Percentiles rank a stretch among this genome's conserved stretches.
Evolutionary conservation across 2,888 invertebrate species (phyloP).

Genomic region (Toxonevra muliebris): DNA sequence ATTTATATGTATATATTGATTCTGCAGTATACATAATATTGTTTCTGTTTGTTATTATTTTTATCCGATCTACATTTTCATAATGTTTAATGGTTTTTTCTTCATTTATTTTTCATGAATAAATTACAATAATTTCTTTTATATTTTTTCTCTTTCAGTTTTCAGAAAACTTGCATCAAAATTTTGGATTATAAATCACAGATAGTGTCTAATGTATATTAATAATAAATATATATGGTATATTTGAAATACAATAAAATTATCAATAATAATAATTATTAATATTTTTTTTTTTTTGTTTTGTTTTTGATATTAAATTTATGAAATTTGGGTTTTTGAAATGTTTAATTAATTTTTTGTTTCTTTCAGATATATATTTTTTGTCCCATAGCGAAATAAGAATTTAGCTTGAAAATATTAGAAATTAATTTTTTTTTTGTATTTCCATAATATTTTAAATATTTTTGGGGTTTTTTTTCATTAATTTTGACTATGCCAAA

Average conservation of each 20-base stretch:
- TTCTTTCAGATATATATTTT: too few species aligned
- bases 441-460: not conserved
- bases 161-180: slow-evolving; percentile 66
- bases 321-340: too few species aligned
- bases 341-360: too few species aligned
- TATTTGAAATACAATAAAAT: slow-evolving; percentile 43
- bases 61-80: slow-evolving; percentile 44
- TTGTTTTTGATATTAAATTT: too few species aligned
- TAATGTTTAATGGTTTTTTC: slow-evolving; percentile 27
- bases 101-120: too few species aligned
- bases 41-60: slow-evolving; percentile 42
- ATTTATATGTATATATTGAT: slow-evolving; percentile 38
- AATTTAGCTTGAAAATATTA: too few species aligned
- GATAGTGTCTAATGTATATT: slow-evolving; percentile 64
- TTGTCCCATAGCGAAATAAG: too few species aligned
- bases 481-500: slow-evolving; percentile 37
- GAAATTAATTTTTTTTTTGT: too few species aligned
- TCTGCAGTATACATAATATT: slow-evolving; percentile 37
- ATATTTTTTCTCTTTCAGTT: slow-evolving; percentile 45
- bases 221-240: slow-evolving; percentile 42
- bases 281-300: too few species aligned
- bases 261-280: too few species aligned
- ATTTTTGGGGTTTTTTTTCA: slow-evolving; percentile 22
- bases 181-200: slow-evolving; percentile 67
- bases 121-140: slow-evolving; percentile 31